Conservation (phyloP, 2,113 vertebrate genomes). For the Lagopus leucura region DNA sequence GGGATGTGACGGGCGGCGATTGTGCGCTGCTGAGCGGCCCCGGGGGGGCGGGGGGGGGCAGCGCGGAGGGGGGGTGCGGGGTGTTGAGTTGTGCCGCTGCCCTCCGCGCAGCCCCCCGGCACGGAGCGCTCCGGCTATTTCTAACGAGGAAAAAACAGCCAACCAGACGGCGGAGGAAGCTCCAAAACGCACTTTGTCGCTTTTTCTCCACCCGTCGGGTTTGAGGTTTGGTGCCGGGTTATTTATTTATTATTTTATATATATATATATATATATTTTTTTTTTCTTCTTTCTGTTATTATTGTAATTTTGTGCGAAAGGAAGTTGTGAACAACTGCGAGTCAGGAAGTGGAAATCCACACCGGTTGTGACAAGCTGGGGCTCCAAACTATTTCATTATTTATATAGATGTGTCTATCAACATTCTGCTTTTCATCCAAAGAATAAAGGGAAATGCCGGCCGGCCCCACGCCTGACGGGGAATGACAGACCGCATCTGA, state of each 20-base stretch:
- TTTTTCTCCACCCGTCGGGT: not conserved
- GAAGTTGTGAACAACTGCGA: slow-evolving; percentile 75
- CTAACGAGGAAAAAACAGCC: not conserved
- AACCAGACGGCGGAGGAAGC: not conserved
- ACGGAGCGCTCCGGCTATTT: not conserved
- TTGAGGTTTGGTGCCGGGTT: too few relatives aligned
- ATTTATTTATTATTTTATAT: not conserved
- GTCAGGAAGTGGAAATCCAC: slow-evolving; percentile 71
- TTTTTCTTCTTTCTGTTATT: slow-evolving; percentile 3
- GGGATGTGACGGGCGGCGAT: slow-evolving; percentile 64
- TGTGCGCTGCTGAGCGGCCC: slow-evolving; percentile 64
- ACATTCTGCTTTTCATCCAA: slow-evolving; percentile 70
- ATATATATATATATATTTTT: not conserved
- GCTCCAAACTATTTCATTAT: slow-evolving; percentile 69
- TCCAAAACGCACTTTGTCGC: not conserved
- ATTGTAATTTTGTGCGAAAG: slow-evolving; percentile 59
- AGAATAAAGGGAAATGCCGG: slow-evolving; percentile 69
- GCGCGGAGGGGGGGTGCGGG: not conserved
- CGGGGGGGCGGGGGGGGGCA: not conserved
- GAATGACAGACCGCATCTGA: slow-evolving; percentile 54
- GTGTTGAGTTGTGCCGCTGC: too few relatives aligned
- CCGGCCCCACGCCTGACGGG: slow-evolving; percentile 40
- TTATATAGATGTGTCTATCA: slow-evolving; percentile 73
- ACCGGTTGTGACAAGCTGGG: slow-evolving; percentile 65
- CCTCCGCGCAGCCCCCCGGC: not conserved